Base-by-base conservation (phyloP, 1,140 invertebrate genomes). In the Orchesella cincta region DNA sequence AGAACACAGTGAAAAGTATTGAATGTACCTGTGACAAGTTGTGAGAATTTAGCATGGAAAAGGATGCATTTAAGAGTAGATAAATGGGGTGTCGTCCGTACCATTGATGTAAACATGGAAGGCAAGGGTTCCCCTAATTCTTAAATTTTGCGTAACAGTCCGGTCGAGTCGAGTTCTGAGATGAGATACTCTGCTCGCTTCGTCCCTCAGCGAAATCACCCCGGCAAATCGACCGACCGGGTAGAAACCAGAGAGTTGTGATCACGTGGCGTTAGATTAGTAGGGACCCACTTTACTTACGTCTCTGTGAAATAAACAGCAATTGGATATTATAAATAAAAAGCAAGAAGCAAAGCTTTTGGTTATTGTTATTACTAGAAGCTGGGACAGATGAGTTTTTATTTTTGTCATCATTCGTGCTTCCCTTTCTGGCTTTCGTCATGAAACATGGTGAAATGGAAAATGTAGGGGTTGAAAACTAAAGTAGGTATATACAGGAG, bases 51-150 rank as follows among this genome's bases (percentile, higher is more conserved):
- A n/a, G n/a, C n/a, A n/a, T 46, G 18, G 39, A 18, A 46, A 8
- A 46, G 52, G 52, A 57, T 8, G 52, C 23, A n/a, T 57, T 14
- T 57, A 57, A 57, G 52, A n/a, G 52, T 26, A 57, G 52, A 57
- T 57, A 23, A n/a, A 57, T 26, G 39, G 39, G 39, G 52, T 14
- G 23, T 57, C 23, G 39, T n/a, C 23, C 14, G 23, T 23, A 57
- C 8, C 39, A 46, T 12, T 46, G 39, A 46, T 46, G 39, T 12
- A 12, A 20, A 46, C 39, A 20, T 46, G 8, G 39, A 46, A 20
- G 39, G 39, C 3, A 57, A 57, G 52, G 52, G 52, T 57, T 57
- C 52, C 52, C 52, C 39, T 46, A 12, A 20, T 46, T 46, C 39
- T 46, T 20, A 46, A 46, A 8, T 46, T 20, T 20, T 46, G 8